Evolutionary conservation across 2,797 vertebrate species (phyloP), one percentile per base, ranked within the genome.

Genomic region (Enteromius afrohamiltoni): DNA sequence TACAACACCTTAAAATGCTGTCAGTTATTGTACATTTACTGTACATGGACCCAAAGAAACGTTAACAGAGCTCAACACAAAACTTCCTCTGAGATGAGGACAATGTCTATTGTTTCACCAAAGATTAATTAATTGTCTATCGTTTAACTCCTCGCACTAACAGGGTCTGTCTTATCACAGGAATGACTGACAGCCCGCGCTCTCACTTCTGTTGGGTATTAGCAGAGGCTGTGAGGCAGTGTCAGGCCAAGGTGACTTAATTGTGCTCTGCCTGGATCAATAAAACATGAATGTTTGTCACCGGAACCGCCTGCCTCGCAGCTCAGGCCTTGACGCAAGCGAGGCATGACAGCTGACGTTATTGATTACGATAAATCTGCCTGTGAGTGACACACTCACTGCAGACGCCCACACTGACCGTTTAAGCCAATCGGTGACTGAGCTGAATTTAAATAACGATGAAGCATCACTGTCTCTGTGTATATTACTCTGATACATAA

Each of bases 271-370:
- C 37, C 16, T 47, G 42, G 53, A 88, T 87, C 83, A 53, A 87
- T 87, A 82, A 83, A 86, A 77, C 76, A 69, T 73, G 68, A 83
- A 47, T 77, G 65, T 76, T 79, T 83, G 85, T 79, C 85, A 58
- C 53, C 47, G 40, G 55, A 77, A 70, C 51, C 9, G 26, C 60
- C 80, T 70, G 77, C 69, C 73, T 81, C 62, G 26, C 77, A n/a
- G 37, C 65, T 37, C 55, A 6, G 31, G 31, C 42, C 26, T 86
- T 87, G 86, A 84, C 65, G 80, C 67, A 81, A 82, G 53, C 49
- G 6, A 55, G 19, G 45, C 58, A 47, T 75, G 83, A 85, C 74
- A 71, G 83, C 85, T 87, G 80, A 85, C 21, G 82, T 80, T 68
- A 64, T 60, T 34, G n/a, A 86, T 80, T 62, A 70, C 70, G 42